Base-by-base conservation (phyloP, 2,113 vertebrate species). In the Athene noctua region DNA sequence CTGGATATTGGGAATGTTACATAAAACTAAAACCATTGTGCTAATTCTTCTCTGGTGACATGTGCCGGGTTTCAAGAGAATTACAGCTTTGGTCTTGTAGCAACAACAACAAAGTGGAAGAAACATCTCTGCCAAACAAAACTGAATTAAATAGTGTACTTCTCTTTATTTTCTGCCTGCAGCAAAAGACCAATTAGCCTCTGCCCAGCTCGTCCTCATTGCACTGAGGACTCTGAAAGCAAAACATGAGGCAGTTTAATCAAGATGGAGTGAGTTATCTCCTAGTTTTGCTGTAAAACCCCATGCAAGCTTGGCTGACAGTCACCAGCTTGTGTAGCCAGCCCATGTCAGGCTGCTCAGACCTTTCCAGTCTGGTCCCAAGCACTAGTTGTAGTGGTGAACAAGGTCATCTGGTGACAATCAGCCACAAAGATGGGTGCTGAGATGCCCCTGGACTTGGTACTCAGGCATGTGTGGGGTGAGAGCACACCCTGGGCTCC, bases 41-140 rank as follows among this genome's bases (percentile, higher is more conserved):
- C 57, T 92, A 95, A 94, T 96, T 94, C 61, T 80, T 68, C 77
- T 92, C 88, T 81, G 36, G 61, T 77, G 66, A 34, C 84, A 70
- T 61, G 58, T 17, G 18, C 77, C 2, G 2, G 58, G 59, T 87
- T 96, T 95, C 49, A 51, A 82, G 62, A 87, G 80, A 95, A 91
- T 74, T 94, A 68, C 77, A 86, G 54, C 9, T 49, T 61, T 92
- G 77, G 58, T 79, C 80, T 77, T 94, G 46, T 51, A 95, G 66
- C 72, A 91, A 65, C 32, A 92, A 34, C 49, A 93, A 67, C 34
- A 54, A 63, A 88, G n/a, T 63, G 19, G 36, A 84, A 84, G 66
- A 72, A 92, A 52, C 6, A 5, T 71, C 40, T 71, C 36, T 91
- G 74, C 80, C 72, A 93, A 75, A 79, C 9, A 79, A 84, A 93